Conservation (phyloP, 2,113 vertebrate species). For the Barbus barbus region DNA sequence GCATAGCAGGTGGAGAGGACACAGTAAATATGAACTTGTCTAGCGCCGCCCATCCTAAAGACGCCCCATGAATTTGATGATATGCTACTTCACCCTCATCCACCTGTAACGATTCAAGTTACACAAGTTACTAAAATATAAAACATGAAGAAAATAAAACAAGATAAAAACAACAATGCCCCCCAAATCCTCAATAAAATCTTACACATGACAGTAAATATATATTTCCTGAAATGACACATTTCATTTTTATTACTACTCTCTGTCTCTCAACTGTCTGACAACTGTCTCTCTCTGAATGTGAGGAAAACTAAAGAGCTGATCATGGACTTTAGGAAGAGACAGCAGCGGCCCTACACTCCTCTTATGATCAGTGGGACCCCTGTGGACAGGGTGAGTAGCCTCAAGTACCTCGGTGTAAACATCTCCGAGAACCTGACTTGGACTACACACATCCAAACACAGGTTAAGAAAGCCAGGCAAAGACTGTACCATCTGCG, state of each 20-base stretch:
- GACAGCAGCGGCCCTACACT: no score
- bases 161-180: not conserved
- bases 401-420: no score
- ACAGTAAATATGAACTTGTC: constrained; percentile 82
- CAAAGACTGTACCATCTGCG: no score
- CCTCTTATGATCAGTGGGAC: no score
- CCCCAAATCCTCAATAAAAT: not conserved
- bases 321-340: no score
- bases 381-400: no score
- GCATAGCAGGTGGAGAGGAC: constrained; percentile 77
- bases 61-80: constrained; percentile 73
- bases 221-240: not conserved
- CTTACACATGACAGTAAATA: not conserved
- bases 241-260: not conserved
- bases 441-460: no score
- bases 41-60: constrained; percentile 77
- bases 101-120: constrained; percentile 70
- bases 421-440: no score
- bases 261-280: no score
- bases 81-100: constrained; percentile 79
- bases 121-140: constrained; percentile 35
- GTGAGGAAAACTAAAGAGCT: no score
- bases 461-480: no score
- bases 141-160: not conserved
- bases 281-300: no score